A percentile compares a stretch with the other conserved stretches of the same genome.
Conservation (phyloP, 2,797 vertebrate genomes). For the Channa striata region DNA sequence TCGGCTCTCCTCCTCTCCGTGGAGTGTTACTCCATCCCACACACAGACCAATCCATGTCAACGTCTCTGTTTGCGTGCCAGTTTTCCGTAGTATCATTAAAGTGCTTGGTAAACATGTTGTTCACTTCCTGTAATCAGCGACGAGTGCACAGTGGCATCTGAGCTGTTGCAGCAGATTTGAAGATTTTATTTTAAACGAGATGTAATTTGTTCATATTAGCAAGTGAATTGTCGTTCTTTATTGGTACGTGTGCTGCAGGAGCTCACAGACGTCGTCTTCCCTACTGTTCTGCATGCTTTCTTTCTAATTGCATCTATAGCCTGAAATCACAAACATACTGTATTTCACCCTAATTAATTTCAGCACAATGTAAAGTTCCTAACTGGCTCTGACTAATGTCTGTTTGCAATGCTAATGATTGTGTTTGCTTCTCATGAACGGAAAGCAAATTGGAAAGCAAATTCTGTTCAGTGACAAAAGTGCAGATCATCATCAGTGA, state of each 20-base stretch:
- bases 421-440: conserved; percentile 6
- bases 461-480: background rate
- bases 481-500: background rate
- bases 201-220: background rate
- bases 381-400: background rate
- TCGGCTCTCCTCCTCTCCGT: conserved; percentile 43
- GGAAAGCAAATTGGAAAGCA: background rate
- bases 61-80: conserved; percentile 63
- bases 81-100: conserved; percentile 53
- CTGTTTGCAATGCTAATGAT: background rate
- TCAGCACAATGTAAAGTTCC: background rate
- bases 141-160: conserved; percentile 37
- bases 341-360: conserved; percentile 5
- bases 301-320: background rate
- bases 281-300: background rate
- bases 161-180: conserved; percentile 1
- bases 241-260: background rate
- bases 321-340: background rate
- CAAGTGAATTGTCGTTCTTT: background rate
- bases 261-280: background rate
- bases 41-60: conserved; percentile 58
- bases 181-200: background rate
- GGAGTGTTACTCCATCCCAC: conserved; percentile 71
- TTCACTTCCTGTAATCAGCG: conserved; percentile 56
- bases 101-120: conserved; percentile 74